A percentile compares a stretch with the other conserved stretches of the same genome.
Conservation (phyloP, 2,797 vertebrate species). For the Gymnoscopelus braueri region DNA sequence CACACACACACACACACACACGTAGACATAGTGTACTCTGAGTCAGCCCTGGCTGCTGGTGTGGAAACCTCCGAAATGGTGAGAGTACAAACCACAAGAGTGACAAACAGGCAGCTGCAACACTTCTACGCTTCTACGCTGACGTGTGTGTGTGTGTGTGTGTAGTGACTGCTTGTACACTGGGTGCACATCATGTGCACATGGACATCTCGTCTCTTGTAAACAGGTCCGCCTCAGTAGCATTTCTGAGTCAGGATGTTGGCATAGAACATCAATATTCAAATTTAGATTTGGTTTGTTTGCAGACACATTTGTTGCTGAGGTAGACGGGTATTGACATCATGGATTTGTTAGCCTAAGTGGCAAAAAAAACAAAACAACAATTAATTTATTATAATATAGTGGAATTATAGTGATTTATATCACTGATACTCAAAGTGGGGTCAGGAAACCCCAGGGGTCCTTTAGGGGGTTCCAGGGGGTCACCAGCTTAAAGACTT, state of each 20-base stretch:
- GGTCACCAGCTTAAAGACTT: too few species aligned
- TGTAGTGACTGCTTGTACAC: neutral
- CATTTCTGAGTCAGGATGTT: too few species aligned
- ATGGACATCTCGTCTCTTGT: slow-evolving; percentile 1
- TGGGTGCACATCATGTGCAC: neutral
- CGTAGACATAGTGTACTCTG: slow-evolving; percentile 51
- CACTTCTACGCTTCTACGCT: slow-evolving; percentile 24
- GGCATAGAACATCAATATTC: too few species aligned
- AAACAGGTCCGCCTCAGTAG: neutral
- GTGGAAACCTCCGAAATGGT: slow-evolving; percentile 57
- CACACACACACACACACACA: slow-evolving; percentile 11
- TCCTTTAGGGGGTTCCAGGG: too few species aligned
- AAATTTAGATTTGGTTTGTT: neutral
- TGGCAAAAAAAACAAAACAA: too few species aligned
- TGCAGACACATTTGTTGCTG: neutral
- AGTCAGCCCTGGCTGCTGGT: slow-evolving; percentile 46
- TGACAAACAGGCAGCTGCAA: slow-evolving; percentile 44
- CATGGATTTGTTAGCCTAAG: too few species aligned
- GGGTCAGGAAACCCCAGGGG: too few species aligned
- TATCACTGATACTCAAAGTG: too few species aligned
- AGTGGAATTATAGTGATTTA: too few species aligned
- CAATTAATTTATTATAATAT: too few species aligned
- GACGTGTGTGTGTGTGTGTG: slow-evolving; percentile 40
- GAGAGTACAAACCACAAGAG: slow-evolving; percentile 44
- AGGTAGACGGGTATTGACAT: too few species aligned